phyloP scores from a whole-genome alignment of 2,113 vertebrate genomes.

The Grus americana region DNA sequence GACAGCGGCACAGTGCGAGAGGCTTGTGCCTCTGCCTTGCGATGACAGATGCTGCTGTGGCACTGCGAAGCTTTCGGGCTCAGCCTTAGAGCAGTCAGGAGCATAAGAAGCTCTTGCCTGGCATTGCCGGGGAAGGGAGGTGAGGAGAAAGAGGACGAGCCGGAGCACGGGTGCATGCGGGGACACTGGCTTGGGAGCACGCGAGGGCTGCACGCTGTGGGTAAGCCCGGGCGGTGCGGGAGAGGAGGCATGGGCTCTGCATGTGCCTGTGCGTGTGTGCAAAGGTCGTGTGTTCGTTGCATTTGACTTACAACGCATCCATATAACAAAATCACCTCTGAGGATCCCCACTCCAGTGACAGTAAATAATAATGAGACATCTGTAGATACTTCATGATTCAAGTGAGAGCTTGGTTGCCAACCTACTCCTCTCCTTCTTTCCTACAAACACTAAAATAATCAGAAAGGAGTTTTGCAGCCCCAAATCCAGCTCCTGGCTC shows the following conservation, averaged over 20 bases:
- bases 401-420: background rate
- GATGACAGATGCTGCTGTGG: background rate
- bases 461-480: background rate
- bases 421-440: background rate
- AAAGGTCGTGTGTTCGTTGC: background rate
- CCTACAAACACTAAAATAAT: background rate
- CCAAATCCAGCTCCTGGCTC: background rate
- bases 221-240: accelerated
- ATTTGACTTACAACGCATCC: background rate
- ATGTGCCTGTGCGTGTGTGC: accelerated
- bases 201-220: accelerated
- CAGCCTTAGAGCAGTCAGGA: background rate
- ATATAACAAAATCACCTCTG: background rate
- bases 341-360: background rate
- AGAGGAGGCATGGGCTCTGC: background rate
- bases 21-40: background rate
- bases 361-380: background rate
- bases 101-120: background rate
- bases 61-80: background rate
- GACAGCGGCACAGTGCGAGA: background rate
- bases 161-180: background rate
- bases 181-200: background rate
- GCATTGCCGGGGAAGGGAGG: background rate
- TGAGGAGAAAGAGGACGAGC: background rate
- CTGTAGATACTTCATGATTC: background rate